Evolutionary conservation across 2,797 vertebrate genomes (phyloP), one percentile per base, ranked within the genome.

Genomic region (Tadarida brasiliensis): DNA sequence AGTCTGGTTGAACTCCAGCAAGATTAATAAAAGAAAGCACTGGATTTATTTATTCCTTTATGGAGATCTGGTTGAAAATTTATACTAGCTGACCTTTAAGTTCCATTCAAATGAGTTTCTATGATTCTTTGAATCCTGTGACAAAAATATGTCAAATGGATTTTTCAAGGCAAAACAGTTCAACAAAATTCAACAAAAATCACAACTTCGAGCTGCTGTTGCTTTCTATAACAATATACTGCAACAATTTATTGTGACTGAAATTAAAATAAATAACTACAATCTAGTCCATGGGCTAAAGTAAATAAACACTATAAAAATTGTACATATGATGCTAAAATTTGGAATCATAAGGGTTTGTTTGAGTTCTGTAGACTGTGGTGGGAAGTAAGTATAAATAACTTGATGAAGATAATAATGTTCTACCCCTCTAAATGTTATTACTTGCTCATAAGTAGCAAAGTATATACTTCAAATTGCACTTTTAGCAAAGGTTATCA

Each of bases 211-310:
- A 93, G 84, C 20, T 88, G 12, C 63, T 65, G 2, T 61, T 87
- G 35, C 28, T 15, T 61, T 91, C 65, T 84, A 7, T 33, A 65
- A 80, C 63, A 88, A 11, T 67, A 81, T 73, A 61, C 61, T 11
- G 5, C 44, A 44, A 68, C 8, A 76, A 57, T 65, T 26, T 0
- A 28, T 3, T 4, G 56, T 33, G 16, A 70, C 11, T 80, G n/a
- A 93, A 95, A 89, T 91, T 65, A 63, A 94, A 91, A 59, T 92
- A 39, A 95, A 30, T 35, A 24, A 78, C 73, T 22, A 83, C 3
- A 80, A 33, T 61, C 22, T 9, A 84, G 70, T 84, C 9, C 1
- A 39, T 33, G 39, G 57, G 77, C 14, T 81, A 26, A 67, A 57
- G 39, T 39, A 87, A 56, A 93, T 57, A n/a, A 82, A 33, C 8